Evolutionary conservation across 2,113 vertebrate species (phyloP).

Genomic region (Melanostigma gelatinosum): DNA sequence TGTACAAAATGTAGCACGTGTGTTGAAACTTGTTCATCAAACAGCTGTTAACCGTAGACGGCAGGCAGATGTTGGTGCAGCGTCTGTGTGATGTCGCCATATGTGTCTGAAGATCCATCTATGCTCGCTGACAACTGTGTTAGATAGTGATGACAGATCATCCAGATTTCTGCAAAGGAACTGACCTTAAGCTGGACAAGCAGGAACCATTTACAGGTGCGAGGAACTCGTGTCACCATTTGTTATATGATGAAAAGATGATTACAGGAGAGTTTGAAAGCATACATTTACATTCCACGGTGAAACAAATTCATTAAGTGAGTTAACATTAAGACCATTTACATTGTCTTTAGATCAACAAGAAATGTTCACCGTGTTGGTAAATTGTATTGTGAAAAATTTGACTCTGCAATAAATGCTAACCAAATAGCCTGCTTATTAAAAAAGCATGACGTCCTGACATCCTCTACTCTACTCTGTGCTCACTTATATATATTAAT

Average conservation of each 20-base stretch:
- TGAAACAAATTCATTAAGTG: background rate
- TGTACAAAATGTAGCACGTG: conserved; percentile 3
- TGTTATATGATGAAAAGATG: background rate
- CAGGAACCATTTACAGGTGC: background rate
- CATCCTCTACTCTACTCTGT: background rate
- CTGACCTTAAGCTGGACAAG: conserved; percentile 1
- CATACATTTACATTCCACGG: background rate
- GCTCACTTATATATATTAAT: background rate
- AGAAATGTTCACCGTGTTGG: conserved; percentile 14
- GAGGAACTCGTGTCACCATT: background rate
- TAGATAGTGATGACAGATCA: background rate
- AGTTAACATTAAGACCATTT: background rate
- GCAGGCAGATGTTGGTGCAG: conserved; percentile 22
- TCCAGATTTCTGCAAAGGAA: background rate
- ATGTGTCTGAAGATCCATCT: conserved; percentile 10
- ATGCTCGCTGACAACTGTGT: background rate
- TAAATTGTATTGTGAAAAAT: conserved; percentile 17
- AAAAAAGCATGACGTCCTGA: conserved; percentile 18
- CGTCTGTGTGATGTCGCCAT: conserved; percentile 1
- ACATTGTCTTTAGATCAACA: background rate
- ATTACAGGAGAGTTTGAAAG: background rate
- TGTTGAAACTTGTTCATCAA: conserved; percentile 3
- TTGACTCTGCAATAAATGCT: conserved; percentile 14
- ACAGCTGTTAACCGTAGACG: background rate
- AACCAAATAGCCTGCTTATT: conserved; percentile 10